Evolutionary conservation across 37 sponge, comb jelly and placozoan genomes (phyloP).

Genomic region (Hexactinellida sp.): DNA sequence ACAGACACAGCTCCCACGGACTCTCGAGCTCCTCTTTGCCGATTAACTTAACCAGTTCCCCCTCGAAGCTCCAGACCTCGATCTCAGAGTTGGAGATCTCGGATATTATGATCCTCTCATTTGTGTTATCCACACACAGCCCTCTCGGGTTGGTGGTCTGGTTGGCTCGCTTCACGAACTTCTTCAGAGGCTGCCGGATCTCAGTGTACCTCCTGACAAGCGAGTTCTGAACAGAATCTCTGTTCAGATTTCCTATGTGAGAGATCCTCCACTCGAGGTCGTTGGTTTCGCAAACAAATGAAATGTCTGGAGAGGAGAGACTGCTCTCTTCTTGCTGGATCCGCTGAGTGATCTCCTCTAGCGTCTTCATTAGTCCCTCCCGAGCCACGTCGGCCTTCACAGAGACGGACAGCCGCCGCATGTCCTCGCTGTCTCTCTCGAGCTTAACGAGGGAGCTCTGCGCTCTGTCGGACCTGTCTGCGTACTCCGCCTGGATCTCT

Average conservation of each 20-base stretch:
- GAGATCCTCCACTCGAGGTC: not conserved
- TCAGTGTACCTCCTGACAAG: not conserved
- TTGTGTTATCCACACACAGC: not conserved
- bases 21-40: not conserved
- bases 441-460: not conserved
- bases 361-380: not conserved
- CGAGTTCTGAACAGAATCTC: not conserved
- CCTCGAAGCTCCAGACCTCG: not conserved
- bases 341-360: not conserved
- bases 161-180: not conserved
- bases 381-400: not conserved
- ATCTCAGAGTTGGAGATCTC: not conserved
- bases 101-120: not conserved
- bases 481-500: not conserved
- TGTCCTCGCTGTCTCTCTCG: not conserved
- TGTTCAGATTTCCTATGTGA: not conserved
- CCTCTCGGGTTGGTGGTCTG: not conserved
- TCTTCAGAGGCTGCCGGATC: not conserved
- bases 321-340: not conserved
- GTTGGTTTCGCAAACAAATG: not conserved
- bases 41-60: not conserved
- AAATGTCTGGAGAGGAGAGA: not conserved
- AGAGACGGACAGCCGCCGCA: not conserved
- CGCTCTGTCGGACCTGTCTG: not conserved
- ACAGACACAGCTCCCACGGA: not conserved